Evolutionary conservation across 2,113 vertebrate genomes (phyloP).

Genomic region (Jacana jacana): DNA sequence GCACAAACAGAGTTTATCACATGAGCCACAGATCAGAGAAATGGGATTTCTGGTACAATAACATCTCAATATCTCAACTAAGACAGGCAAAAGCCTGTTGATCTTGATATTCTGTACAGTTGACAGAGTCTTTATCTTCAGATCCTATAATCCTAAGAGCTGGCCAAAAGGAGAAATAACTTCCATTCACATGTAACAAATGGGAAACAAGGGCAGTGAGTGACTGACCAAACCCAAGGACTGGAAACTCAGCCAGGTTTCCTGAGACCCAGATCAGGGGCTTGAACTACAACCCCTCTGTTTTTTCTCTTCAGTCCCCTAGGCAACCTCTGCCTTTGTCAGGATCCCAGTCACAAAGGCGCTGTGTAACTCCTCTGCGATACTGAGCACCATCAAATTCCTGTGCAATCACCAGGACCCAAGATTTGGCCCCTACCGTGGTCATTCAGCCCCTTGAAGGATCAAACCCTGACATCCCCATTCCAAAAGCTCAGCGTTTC

Average conservation of each 20-base stretch:
- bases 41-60: not conserved
- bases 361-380: not conserved
- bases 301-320: not conserved
- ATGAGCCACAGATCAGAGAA: not conserved
- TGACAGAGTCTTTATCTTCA: not conserved
- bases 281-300: not conserved
- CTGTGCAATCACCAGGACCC: not conserved
- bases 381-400: not conserved
- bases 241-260: not conserved
- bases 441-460: not conserved
- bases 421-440: rapidly evolving
- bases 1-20: not conserved
- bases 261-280: not conserved
- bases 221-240: not conserved
- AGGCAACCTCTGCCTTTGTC: not conserved
- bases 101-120: not conserved
- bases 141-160: not conserved
- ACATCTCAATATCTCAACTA: not conserved
- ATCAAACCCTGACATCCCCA: not conserved
- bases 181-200: not conserved
- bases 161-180: not conserved
- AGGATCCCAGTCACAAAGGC: not conserved
- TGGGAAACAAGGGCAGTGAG: not conserved
- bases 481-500: not conserved
- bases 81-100: not conserved